Evolutionary conservation across 2,113 vertebrate genomes (phyloP).

Genomic region (Fulica atra): DNA sequence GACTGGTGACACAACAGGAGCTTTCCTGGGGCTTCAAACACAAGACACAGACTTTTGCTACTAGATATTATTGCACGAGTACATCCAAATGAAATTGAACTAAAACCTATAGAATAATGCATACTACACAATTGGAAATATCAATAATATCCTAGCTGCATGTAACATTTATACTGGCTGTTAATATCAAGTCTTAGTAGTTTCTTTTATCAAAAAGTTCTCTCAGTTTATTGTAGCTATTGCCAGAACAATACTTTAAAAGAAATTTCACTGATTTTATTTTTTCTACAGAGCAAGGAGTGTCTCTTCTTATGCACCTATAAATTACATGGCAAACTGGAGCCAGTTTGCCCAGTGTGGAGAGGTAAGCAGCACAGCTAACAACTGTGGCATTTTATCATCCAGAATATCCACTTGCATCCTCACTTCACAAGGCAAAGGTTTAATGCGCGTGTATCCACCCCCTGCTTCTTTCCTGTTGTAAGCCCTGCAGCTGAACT

Average conservation of each 20-base stretch:
- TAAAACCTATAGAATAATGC: background rate
- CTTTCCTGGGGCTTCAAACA: constrained; percentile 45
- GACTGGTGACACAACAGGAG: constrained; percentile 20
- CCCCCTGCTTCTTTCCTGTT: background rate
- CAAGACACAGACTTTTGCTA: background rate
- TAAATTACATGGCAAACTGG: background rate
- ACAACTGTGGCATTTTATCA: background rate
- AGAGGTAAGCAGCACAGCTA: background rate
- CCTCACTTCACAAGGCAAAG: background rate
- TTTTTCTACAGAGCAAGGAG: background rate
- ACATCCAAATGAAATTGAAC: background rate
- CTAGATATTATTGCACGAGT: background rate
- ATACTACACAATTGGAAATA: background rate
- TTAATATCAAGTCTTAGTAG: background rate
- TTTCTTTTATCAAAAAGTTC: background rate
- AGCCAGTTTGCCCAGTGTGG: background rate
- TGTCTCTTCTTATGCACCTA: background rate
- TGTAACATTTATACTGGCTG: background rate
- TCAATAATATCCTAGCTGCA: constrained; percentile 4
- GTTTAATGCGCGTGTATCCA: no score
- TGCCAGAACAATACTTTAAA: background rate
- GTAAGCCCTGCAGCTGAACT: background rate
- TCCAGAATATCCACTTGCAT: background rate
- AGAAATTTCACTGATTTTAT: background rate
- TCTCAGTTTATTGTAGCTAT: background rate